Conservation (phyloP, 2,888 invertebrate genomes). For the Philonicus albiceps region DNA sequence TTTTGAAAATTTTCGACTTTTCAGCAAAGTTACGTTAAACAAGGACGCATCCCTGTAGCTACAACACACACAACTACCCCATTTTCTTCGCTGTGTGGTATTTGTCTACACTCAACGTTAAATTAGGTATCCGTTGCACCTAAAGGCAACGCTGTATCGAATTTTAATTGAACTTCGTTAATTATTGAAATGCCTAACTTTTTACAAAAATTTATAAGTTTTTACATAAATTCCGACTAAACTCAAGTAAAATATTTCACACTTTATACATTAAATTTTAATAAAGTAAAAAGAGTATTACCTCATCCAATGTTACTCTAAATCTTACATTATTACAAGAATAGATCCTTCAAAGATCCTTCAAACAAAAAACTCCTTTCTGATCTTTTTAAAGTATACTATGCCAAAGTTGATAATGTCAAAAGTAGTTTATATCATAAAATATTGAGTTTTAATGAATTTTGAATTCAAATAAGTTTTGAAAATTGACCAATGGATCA, state of each 20-base stretch:
- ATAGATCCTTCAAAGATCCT: too few species aligned
- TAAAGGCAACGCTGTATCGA: background rate
- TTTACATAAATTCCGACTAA: background rate
- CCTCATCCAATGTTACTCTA: too few species aligned
- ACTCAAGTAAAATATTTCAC: background rate
- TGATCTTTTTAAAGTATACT: too few species aligned
- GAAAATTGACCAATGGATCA: too few species aligned
- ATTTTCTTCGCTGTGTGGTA: background rate
- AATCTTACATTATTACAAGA: too few species aligned
- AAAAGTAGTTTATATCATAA: too few species aligned
- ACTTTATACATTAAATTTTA: too few species aligned
- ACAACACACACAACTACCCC: background rate
- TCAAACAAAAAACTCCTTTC: too few species aligned
- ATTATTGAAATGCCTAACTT: background rate
- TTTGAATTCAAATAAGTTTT: too few species aligned
- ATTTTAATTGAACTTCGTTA: background rate
- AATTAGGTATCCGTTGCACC: background rate
- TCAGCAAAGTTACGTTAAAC: background rate
- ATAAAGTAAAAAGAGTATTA: too few species aligned
- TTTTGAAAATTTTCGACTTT: background rate
- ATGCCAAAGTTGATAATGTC: too few species aligned
- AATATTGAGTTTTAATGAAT: too few species aligned
- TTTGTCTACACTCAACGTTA: background rate
- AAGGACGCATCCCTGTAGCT: background rate
- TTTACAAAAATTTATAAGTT: background rate